phyloP scores from a whole-genome alignment of 2,797 vertebrate genomes.

The Phaenicophaeus curvirostris region DNA sequence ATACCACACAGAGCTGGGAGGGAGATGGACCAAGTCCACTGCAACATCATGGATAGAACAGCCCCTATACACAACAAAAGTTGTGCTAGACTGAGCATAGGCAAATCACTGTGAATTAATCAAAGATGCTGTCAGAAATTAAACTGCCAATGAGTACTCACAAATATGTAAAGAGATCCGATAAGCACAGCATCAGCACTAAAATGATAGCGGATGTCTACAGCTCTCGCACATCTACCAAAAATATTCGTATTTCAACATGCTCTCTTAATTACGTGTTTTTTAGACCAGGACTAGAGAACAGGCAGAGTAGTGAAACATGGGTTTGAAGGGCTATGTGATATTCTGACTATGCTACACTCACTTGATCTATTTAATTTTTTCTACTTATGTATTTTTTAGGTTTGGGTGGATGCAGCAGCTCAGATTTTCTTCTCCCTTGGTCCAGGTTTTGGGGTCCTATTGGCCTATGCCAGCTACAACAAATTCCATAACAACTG shows the following conservation, averaged over 20 bases:
- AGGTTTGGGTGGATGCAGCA: conserved; percentile 98
- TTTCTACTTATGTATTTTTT: conserved; percentile 37
- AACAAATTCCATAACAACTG: conserved; percentile 99
- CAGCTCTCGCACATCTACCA: background rate
- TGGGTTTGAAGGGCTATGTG: background rate
- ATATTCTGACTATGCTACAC: background rate
- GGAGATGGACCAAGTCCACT: background rate
- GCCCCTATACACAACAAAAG: background rate
- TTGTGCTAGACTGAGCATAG: background rate
- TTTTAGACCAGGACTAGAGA: background rate
- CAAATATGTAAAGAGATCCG: background rate
- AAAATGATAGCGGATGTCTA: background rate
- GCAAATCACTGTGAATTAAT: background rate
- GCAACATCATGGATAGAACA: background rate
- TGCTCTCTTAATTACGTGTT: background rate
- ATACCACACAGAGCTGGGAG: background rate
- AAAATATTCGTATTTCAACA: background rate
- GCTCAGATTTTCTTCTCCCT: conserved; percentile 99
- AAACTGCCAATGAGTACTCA: background rate
- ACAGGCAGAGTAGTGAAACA: background rate
- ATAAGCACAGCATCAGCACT: background rate
- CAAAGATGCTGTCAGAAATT: background rate
- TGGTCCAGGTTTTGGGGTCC: conserved; percentile 95
- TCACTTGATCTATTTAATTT: fast-evolving
- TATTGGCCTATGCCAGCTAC: conserved; percentile 96